Percentiles rank a stretch among this genome's conserved stretches.
Evolutionary conservation across 1,140 invertebrate genomes (phyloP).

Genomic region (Uloborus diversus): DNA sequence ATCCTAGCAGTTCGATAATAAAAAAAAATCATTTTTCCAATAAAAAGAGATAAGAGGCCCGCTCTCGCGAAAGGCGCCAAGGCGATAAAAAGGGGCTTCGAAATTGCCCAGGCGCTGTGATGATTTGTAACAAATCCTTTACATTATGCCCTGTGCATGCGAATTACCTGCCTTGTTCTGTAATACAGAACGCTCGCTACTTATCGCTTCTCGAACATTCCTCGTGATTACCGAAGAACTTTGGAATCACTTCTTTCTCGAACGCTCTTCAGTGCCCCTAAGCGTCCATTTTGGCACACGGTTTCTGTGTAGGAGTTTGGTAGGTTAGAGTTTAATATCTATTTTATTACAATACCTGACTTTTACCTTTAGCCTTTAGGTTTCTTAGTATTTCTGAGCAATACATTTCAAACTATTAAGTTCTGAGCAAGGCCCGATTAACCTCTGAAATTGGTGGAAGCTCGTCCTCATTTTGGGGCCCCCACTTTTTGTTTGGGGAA

Average conservation of each 20-base stretch:
- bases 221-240: slow-evolving; percentile 53
- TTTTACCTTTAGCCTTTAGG: no score
- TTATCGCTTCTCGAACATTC: slow-evolving; percentile 50
- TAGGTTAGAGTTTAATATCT: no score
- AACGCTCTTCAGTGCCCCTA: slow-evolving; percentile 27
- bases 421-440: no score
- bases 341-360: no score
- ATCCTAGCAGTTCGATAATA: background rate
- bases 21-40: slow-evolving; percentile 32
- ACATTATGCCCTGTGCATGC: slow-evolving; percentile 55
- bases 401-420: no score
- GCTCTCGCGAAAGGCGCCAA: slow-evolving; percentile 1
- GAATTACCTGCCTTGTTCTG: slow-evolving; percentile 56
- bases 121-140: slow-evolving; percentile 56
- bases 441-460: no score
- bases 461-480: no score
- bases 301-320: no score
- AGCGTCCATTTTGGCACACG: no score
- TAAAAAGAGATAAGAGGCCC: slow-evolving; percentile 46
- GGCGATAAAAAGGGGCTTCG: slow-evolving; percentile 44
- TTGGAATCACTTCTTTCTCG: slow-evolving; percentile 39
- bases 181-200: slow-evolving; percentile 56
- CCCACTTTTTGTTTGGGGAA: no score
- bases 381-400: no score
- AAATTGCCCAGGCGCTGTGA: slow-evolving; percentile 47